Evolutionary conservation across 2,797 vertebrate species (phyloP), one percentile per base, ranked within the genome.

Genomic region (Diplodus puntazzo): DNA sequence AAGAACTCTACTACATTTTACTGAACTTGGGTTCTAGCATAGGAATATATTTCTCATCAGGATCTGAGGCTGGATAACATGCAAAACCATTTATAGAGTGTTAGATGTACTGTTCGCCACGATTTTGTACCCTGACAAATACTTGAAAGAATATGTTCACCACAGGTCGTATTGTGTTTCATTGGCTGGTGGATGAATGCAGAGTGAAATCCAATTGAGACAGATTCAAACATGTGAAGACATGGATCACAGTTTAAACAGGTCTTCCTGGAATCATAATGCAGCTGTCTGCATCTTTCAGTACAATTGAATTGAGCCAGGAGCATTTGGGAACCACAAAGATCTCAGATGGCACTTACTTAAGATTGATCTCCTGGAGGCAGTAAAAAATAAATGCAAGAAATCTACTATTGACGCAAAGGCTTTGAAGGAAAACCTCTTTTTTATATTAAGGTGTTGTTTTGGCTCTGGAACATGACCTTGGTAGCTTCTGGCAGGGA

Each of bases 401-500:
- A 88, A 81, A 63, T 87, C 73, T 34, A n/a, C 78, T 80, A 82
- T 73, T 92, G 87, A 88, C 49, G 82, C 80, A 75, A 66, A 34
- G 79, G 76, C 78, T 87, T 86, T 76, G 61, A 49, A 69, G 48
- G 69, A 58, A 27, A 74, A 58, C n/a, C 58, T 27, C 34, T 86
- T 81, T 78, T 82, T 57, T 69, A 59, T 63, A 68, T 80, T 75
- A 57, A 79, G 59, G 74, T 84, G 67, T 87, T 69, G 72, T 93
- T 87, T 84, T 84, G 89, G 85, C 86, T 64, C 67, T 69, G 68
- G 77, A 89, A 90, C 87, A 90, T 94, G 93, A 95, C 93, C 94
- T 95, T 95, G 94, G 87, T 81, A 79, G 81, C 80, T 88, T 76
- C 83, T 90, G 81, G 76, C 11, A 77, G 85, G 81, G 77, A 81